Base-by-base conservation (phyloP, 2,113 vertebrate genomes). In the Erythrolamprus reginae region DNA sequence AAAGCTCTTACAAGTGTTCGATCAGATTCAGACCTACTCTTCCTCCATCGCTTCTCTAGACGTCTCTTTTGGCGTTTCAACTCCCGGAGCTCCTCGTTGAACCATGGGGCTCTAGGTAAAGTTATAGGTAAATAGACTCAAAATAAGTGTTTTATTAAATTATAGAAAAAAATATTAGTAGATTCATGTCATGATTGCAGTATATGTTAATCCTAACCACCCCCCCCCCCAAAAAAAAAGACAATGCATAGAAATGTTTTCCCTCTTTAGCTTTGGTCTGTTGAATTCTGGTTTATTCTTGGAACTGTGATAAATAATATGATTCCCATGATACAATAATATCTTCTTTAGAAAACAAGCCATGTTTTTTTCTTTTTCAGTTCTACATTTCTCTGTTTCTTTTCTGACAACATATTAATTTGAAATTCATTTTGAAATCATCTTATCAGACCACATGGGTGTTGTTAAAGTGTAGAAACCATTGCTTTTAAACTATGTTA, bases 371-470 rank as follows among this genome's bases (percentile, higher is more conserved):
- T 65, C 91, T 95, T 95, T 91, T 92, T 90, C 88, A 94, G 90
- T 87, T 86, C 93, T 92, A 91, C 93, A 94, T 94, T 92, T 92
- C 92, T 91, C 94, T 95, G 93, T 94, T 93, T 94, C 92, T 94
- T 92, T 91, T 86, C 84, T 95, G 94, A 93, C 92, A 95, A 94
- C 93, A 94, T 95, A 95, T 93, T 94, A 93, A 95, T 87, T 91
- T 91, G 89, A 93, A 88, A 84, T 53, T 92, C 93, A 95, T 95
- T 96, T 94, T 95, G 91, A 96, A 96, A 92, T 95, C 92, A 93
- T 89, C 65, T 90, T 82, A 93, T 93, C 88, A 17, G 92, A 90
- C 93, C 90, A 52, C 95, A 93, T 89, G 89, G 89, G 33, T 94
- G 93, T 88, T 52, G 90, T 94, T 92, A 84, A 91, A 13, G 0